Percentiles rank a stretch among this genome's conserved stretches.
Evolutionary conservation across 1,140 invertebrate genomes (phyloP).

Genomic region (Pantala flavescens): DNA sequence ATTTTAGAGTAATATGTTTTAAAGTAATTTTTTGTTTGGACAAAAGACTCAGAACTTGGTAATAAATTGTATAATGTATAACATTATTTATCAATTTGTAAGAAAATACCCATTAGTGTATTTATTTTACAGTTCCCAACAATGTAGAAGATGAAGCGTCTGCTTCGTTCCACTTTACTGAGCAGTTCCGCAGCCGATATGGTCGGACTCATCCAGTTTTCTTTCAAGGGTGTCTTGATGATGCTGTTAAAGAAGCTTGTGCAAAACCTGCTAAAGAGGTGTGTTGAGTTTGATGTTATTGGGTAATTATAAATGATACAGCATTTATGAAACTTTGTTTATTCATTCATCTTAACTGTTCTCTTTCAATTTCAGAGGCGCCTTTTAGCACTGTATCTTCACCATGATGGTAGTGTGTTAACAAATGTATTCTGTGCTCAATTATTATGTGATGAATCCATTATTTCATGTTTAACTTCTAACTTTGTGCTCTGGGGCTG

Average conservation of each 20-base stretch:
- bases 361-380: conserved; percentile 57
- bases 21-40: too few species aligned
- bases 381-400: conserved; percentile 83
- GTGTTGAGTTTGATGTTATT: conserved; percentile 28
- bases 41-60: too few species aligned
- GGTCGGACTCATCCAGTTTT: conserved; percentile 78
- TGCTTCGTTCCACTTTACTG: conserved; percentile 74
- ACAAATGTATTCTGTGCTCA: conserved; percentile 95
- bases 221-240: conserved; percentile 79
- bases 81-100: too few species aligned
- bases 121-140: conserved; percentile 58
- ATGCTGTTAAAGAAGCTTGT: conserved; percentile 80
- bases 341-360: too few species aligned
- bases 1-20: too few species aligned
- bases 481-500: conserved; percentile 92
- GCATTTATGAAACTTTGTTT: too few species aligned
- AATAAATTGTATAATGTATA: too few species aligned
- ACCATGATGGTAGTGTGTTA: conserved; percentile 86
- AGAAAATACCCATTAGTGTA: too few species aligned
- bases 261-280: conserved; percentile 79
- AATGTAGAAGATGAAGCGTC: conserved; percentile 73
- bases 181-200: conserved; percentile 70
- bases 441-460: conserved; percentile 76
- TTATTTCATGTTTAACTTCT: conserved; percentile 71
- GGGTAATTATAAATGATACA: too few species aligned